Conservation (phyloP, 64 coral and sea anemone species). For the Acropora tenuis region DNA sequence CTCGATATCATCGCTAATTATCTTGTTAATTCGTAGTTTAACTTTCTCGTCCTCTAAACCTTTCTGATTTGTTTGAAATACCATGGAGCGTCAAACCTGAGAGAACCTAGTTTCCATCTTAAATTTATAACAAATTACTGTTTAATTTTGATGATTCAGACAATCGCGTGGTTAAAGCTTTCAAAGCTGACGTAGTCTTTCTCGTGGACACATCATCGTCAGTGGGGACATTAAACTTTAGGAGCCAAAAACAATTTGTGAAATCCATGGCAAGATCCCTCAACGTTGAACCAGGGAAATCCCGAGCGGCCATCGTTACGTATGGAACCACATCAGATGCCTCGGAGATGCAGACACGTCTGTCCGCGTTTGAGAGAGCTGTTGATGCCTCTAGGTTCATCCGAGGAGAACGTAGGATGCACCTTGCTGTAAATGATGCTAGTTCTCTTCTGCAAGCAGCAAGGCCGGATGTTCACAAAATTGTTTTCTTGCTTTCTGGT, state of each 20-base stretch:
- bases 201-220: constrained; percentile 75
- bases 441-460: not conserved
- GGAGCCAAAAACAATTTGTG: constrained; percentile 52
- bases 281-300: constrained; percentile 42
- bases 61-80: too few relatives aligned
- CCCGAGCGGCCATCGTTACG: constrained; percentile 52
- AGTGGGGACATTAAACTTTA: constrained; percentile 30
- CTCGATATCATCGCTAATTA: too few relatives aligned
- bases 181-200: constrained; percentile 66
- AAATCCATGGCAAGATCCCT: constrained; percentile 44
- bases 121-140: too few relatives aligned
- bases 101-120: too few relatives aligned
- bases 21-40: too few relatives aligned
- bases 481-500: constrained; percentile 22
- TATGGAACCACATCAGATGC: constrained; percentile 5
- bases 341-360: not conserved
- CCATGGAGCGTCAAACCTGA: too few relatives aligned
- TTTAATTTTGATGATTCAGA: not conserved
- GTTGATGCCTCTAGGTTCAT: constrained; percentile 42
- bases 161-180: not conserved
- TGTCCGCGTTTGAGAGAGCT: constrained; percentile 2
- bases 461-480: not conserved
- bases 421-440: constrained; percentile 19
- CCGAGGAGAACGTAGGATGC: constrained; percentile 34
- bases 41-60: too few relatives aligned